Conservation (phyloP, 2,113 vertebrate species). For the Bettongia penicillata region DNA sequence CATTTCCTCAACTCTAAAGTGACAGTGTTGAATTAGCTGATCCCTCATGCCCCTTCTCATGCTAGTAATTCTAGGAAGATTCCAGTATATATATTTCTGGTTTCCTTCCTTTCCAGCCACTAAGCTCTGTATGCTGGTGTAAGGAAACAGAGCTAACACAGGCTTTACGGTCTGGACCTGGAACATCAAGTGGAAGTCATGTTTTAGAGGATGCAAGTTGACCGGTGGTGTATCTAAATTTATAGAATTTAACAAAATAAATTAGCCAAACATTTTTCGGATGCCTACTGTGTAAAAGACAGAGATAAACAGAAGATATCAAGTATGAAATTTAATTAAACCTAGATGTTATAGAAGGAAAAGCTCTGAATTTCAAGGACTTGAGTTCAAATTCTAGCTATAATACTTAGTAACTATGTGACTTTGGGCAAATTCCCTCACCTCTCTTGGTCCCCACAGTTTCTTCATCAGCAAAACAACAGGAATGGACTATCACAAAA, state of each 20-base stretch:
- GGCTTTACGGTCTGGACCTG: not conserved
- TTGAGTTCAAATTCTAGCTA: not conserved
- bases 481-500: not conserved
- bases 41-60: not conserved
- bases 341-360: not conserved
- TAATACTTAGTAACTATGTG: not conserved
- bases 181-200: not conserved
- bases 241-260: not conserved
- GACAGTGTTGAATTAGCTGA: not conserved
- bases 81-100: not conserved
- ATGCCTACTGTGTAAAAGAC: not conserved
- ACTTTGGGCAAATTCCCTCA: not conserved
- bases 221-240: not conserved
- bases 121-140: not conserved
- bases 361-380: not conserved
- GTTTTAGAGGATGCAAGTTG: not conserved
- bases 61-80: not conserved
- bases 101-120: not conserved
- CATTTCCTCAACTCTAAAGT: not conserved
- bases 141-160: not conserved
- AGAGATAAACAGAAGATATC: not conserved
- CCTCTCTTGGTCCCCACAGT: not conserved
- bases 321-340: not conserved
- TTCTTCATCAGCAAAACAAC: not conserved
- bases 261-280: not conserved